Evolutionary conservation across 2,888 invertebrate species (phyloP), one percentile per base, ranked within the genome.

Genomic region (Schizotus pectinicornis): DNA sequence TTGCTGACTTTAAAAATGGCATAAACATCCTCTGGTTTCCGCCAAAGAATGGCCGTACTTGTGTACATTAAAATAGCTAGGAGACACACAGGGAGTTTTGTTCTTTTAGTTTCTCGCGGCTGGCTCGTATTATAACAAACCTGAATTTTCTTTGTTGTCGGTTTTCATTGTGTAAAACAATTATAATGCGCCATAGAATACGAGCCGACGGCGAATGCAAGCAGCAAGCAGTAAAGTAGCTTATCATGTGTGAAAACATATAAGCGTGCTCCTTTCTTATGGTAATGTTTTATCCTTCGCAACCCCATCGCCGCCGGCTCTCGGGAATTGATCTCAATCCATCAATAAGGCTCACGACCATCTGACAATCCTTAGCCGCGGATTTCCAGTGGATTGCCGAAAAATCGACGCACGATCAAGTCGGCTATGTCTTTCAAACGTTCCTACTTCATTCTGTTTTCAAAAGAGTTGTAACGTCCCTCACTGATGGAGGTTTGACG

Each of bases 321-420:
- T 7, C 58, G 56, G 51, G 62, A 63, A 62, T 56, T 63, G 61
- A 63, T 68, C 68, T 70, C 75, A 70, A 76, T 76, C 75, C 73
- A 75, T 76, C 76, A 76, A 76, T 75, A 74, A 70, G 74, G 74
- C 74, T 75, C 73, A 74, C 64, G 61, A 68, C 64, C 68, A 66
- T 70, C 73, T 74, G 75, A 74, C 73, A 72, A 72, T 73, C 68
- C 70, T 70, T 72, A 72, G 72, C 70, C 67, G 68, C 58, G 74
- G 75, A 75, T 74, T 76, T 73, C 65, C 64, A 74, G 68, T 74
- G 73, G 73, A 75, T 75, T 73, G 72, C 68, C 67, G 68, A 67
- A 70, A 72, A 72, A 73, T 67, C 70, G 69, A 69, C 68, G 67
- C 62, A 62, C 64, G 68, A 70, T 71, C 70, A 67, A 63, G 36